Evolutionary conservation across 2,797 vertebrate species (phyloP).

Genomic region (Hypotaenidia okinawae): DNA sequence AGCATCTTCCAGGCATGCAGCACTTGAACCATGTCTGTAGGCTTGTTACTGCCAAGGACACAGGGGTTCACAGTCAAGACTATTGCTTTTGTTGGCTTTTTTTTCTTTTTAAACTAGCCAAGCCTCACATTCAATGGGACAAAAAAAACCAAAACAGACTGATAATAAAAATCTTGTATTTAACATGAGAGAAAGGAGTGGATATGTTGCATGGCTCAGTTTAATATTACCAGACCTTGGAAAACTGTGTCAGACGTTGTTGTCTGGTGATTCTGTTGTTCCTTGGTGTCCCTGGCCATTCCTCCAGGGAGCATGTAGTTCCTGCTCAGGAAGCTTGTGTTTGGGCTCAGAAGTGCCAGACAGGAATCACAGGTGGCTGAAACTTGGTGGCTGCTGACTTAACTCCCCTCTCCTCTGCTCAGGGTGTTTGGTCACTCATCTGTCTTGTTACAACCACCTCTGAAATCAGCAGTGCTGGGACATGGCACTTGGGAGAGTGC

Average conservation of each 20-base stretch:
- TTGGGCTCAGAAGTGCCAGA: not conserved
- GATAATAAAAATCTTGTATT: not conserved
- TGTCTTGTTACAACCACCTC: not conserved
- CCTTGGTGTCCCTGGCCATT: not conserved
- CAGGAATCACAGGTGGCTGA: not conserved
- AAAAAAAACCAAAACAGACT: not conserved
- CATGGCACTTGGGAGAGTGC: not conserved
- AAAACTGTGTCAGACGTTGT: not conserved
- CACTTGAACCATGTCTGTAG: not conserved
- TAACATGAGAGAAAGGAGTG: not conserved
- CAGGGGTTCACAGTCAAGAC: not conserved
- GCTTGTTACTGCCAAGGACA: not conserved
- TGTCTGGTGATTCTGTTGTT: not conserved
- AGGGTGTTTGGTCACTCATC: not conserved
- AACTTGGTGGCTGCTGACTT: not conserved
- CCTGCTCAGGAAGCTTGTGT: not conserved
- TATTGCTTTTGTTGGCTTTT: not conserved
- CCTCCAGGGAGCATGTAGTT: not conserved
- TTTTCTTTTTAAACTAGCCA: not conserved
- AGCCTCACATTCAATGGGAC: not conserved
- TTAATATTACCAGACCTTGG: not conserved
- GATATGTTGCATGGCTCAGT: not conserved
- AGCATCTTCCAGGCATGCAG: not conserved
- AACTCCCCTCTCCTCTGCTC: not conserved
- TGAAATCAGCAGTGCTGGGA: fast-evolving